These are phyloP conservation scores for Drosophila chauvacae DNA, from an alignment of 1,140 invertebrate genomes.

Conservation along the genomic window DNA sequence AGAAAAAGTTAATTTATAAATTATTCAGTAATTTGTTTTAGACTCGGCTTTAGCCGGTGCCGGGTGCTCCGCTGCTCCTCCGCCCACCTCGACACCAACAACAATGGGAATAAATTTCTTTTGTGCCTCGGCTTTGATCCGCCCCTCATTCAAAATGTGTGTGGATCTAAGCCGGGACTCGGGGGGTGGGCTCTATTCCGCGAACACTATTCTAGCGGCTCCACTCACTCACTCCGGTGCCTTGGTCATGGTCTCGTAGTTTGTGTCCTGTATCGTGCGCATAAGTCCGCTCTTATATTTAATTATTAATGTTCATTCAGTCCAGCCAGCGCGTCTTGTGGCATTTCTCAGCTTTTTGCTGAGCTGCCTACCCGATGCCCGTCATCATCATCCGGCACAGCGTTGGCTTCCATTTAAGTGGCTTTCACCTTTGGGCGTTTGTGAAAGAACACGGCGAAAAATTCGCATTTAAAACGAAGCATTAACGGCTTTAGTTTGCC, in stretches of 20 bases:
- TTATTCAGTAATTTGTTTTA: constrained; percentile 82
- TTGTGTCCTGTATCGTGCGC: constrained; percentile 41
- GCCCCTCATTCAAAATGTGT: constrained; percentile 70
- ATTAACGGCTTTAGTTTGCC: constrained; percentile 51
- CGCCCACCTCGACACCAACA: constrained; percentile 24
- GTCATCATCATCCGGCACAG: constrained; percentile 26
- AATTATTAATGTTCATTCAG: constrained; percentile 73
- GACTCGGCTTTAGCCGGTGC: constrained; percentile 66
- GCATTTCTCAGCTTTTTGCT: constrained; percentile 48
- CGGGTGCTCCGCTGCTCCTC: background rate
- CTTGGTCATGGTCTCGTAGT: constrained; percentile 29
- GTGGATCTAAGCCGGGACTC: constrained; percentile 57
- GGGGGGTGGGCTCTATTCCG: constrained; percentile 14
- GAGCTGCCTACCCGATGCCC: background rate
- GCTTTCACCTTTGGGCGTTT: constrained; percentile 54
- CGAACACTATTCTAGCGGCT: constrained; percentile 57
- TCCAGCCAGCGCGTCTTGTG: constrained; percentile 60
- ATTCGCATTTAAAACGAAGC: constrained; percentile 58
- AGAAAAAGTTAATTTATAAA: constrained; percentile 82
- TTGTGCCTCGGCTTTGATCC: constrained; percentile 71
- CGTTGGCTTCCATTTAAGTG: constrained; percentile 62
- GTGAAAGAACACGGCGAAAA: constrained; percentile 37
- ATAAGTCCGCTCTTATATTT: constrained; percentile 72
- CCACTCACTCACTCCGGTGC: constrained; percentile 7
- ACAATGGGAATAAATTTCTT: constrained; percentile 66